Base-by-base conservation (phyloP, 2,797 vertebrate genomes). In the Brachymystax lenok region DNA sequence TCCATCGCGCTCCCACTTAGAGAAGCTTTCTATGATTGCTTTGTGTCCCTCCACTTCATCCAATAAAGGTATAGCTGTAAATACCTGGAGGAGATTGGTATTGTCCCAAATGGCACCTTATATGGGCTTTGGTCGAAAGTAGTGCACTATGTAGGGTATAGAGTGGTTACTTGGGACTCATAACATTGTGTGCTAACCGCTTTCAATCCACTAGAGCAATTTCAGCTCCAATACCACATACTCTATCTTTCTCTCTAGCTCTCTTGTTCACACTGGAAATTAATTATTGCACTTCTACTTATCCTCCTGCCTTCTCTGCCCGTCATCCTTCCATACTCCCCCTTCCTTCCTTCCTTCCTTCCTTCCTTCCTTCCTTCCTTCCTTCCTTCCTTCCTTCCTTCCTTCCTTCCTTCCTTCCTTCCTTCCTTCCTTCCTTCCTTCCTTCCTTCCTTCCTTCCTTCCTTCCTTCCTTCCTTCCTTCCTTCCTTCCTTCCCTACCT, bases 31-130 rank as follows among this genome's bases (percentile, higher is more conserved):
- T 90, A 77, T 90, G 89, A 92, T 91, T 92, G 89, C 88, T 83
- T 88, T 86, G 83, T 85, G 85, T 82, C 84, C 30, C 50, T 78
- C 80, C 64, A 63, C 80, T 90, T 92, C 88, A 93, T 93, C 90
- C 91, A 91, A 91, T 93, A 92, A 92, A 92, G 87, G 89, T 89
- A 89, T 86, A 85, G 84, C 87, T 90, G 90, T 92, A 90, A 92
- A 92, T 90, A 91, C 87, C 85, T 81, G 77, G 72, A 83, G 77
- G 86, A 90, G 85, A 93, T 92, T 33, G 4, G 33, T 33, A 33
- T 4, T 33, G 33, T 33, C 33, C 33, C 33, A 33, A 33, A 33
- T 33, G 33, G 33, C 33, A 33, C 33, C 33, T 33, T 33, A 33
- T 33, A 33, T 33, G 30, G 30, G 30, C 30, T 30, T 4, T 30